Conservation (phyloP, 2,113 vertebrate species). For the Noctilio leporinus region DNA sequence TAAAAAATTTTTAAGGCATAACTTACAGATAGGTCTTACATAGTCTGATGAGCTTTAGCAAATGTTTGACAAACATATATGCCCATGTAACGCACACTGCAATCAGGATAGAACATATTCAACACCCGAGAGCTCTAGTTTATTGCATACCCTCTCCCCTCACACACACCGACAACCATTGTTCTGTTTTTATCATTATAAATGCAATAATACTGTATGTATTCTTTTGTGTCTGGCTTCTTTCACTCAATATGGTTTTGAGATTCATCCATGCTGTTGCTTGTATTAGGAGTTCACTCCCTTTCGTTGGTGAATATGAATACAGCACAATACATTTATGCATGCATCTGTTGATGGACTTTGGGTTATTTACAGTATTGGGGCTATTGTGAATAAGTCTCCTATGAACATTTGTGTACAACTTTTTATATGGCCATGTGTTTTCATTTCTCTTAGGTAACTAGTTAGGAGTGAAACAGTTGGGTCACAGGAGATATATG, state of each 20-base stretch:
- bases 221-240: background rate
- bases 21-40: background rate
- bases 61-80: background rate
- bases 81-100: background rate
- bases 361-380: background rate
- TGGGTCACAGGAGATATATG: too few species aligned
- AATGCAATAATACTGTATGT: background rate
- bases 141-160: background rate
- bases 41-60: background rate
- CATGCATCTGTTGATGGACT: background rate
- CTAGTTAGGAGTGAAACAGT: too few species aligned
- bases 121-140: background rate
- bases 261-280: background rate
- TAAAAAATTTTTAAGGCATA: background rate
- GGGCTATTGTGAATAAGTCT: background rate
- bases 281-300: background rate
- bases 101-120: background rate
- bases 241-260: background rate
- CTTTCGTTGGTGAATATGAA: background rate
- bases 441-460: too few species aligned
- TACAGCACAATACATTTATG: background rate
- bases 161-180: background rate
- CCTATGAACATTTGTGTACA: background rate
- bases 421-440: background rate
- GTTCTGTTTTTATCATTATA: background rate